A percentile compares a stretch with the other conserved stretches of the same genome.
phyloP scores from a whole-genome alignment of 2,113 vertebrate species.

The Stercorarius parasiticus region DNA sequence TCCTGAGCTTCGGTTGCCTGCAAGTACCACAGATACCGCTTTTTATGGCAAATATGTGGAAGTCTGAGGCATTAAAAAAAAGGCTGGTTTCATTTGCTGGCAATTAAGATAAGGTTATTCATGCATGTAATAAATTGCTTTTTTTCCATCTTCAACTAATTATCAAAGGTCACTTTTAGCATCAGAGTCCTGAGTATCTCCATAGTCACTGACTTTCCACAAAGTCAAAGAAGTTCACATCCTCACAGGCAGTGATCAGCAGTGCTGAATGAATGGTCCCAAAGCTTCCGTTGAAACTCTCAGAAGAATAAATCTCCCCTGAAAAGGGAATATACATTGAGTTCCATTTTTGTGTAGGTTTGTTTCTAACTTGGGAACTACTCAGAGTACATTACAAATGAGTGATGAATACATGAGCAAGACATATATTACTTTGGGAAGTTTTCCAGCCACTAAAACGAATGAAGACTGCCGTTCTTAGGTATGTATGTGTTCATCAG shows the following conservation, averaged over 20 bases:
- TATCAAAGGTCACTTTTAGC: constrained; percentile 19
- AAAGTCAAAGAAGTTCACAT: neutral
- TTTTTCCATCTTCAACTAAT: neutral
- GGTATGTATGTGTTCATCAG: neutral
- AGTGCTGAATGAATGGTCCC: neutral
- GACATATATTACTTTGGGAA: constrained; percentile 41
- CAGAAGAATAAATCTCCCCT: constrained; percentile 45
- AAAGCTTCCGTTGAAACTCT: neutral
- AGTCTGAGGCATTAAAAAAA: neutral
- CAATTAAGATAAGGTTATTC: constrained; percentile 23
- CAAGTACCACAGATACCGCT: neutral
- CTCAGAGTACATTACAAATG: constrained; percentile 49
- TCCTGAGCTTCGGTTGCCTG: neutral
- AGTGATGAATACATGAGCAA: constrained; percentile 37
- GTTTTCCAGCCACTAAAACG: constrained; percentile 33
- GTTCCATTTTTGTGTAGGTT: constrained; percentile 38
- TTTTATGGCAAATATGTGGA: neutral
- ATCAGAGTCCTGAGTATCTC: neutral
- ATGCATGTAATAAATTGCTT: neutral
- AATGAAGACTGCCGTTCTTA: neutral
- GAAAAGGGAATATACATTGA: constrained; percentile 32
- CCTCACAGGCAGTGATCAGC: neutral
- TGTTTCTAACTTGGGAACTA: constrained; percentile 47
- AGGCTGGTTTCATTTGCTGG: neutral
- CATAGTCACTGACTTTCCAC: neutral